Base-by-base conservation (phyloP, 2,888 invertebrate genomes). In the Dolichomitus sp. region DNA sequence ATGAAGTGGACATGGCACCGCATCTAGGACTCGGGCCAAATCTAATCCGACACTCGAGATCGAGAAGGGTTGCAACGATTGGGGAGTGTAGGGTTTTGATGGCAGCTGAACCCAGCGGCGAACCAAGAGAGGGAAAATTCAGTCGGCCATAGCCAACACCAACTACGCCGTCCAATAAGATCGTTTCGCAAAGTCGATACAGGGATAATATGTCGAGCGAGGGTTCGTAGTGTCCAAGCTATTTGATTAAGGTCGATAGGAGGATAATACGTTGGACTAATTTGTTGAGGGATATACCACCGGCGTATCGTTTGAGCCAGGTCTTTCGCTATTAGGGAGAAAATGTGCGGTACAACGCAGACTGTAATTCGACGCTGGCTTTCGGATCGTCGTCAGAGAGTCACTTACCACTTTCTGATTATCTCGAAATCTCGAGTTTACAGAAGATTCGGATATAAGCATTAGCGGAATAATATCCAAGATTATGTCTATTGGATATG, bases 21-120 rank as follows among this genome's bases (percentile, higher is more conserved):
- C 87, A 84, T 87, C 88, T 85, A 87, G 82, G 73, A 84, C 86
- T 84, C 84, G 79, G 88, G 87, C 89, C 88, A 89, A 92, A 92
- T 92, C 89, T 92, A 92, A 92, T 91, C 90, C 87, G 88, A 89
- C 89, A 88, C 87, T 89, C 87, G 86, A 70, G 84, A 50, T 33
- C 45, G 72, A 81, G 81, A 85, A 86, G 83, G 87, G 85, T 85
- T 84, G 76, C 77, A 78, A 76, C 83, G 57, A 84, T 79, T 83
- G 80, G 72, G 50, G 48, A 78, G 30, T 40, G 45, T 54, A 75
- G 23, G 52, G 33, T 65, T 73, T 74, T 69, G 78, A 57, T 40
- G 65, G 61, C 23, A 37, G 68, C 61, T 52, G 57, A 78, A 65
- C 57, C 37, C 59, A 73, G 61, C 45, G 7, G 19, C 19, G 52